These are phyloP conservation scores for Tipula helvola DNA, from an alignment of 2,888 invertebrate species.

Conservation along the genomic window DNA sequence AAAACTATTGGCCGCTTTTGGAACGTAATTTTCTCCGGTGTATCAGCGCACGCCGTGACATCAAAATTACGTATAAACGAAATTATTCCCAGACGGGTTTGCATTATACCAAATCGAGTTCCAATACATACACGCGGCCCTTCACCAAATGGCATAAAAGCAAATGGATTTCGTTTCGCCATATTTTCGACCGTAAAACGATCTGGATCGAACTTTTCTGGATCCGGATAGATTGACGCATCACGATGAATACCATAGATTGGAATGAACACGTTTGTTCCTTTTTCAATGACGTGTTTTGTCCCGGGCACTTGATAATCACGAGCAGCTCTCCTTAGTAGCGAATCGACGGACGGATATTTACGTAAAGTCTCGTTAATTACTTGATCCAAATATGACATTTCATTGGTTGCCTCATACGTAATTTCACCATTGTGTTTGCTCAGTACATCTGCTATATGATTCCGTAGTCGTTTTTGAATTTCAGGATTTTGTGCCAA, in stretches of 20 bases:
- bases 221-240: constrained; percentile 32
- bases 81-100: neutral
- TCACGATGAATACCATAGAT: constrained; percentile 35
- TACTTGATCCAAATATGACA: constrained; percentile 38
- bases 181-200: constrained; percentile 28
- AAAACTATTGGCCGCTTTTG: no score
- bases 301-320: constrained; percentile 28
- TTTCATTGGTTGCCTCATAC: constrained; percentile 36
- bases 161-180: neutral
- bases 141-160: neutral
- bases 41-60: neutral
- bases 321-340: constrained; percentile 33
- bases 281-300: constrained; percentile 28
- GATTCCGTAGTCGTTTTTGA: constrained; percentile 35
- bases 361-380: constrained; percentile 35
- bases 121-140: neutral
- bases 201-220: constrained; percentile 35
- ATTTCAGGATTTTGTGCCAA: constrained; percentile 36
- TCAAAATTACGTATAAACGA: neutral
- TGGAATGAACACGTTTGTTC: constrained; percentile 31
- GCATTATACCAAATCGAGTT: neutral
- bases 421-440: constrained; percentile 32
- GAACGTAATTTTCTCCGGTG: neutral
- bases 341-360: constrained; percentile 33
- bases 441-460: constrained; percentile 31